Percentiles rank a stretch among this genome's conserved stretches.
phyloP scores from a whole-genome alignment of 2,797 vertebrate species.

The Pseudochirops cupreus region DNA sequence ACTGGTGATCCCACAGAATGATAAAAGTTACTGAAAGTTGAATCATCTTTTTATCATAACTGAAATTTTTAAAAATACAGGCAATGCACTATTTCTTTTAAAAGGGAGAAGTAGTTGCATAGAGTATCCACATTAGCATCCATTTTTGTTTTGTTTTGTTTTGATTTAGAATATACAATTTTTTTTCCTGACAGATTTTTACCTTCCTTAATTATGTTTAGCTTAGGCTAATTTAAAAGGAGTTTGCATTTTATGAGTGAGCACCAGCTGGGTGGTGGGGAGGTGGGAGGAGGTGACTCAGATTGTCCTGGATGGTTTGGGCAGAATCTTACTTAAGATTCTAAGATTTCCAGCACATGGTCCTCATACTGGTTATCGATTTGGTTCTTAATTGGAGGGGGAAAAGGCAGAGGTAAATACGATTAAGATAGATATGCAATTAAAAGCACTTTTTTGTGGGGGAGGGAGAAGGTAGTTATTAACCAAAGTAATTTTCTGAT shows the following conservation, averaged over 20 bases:
- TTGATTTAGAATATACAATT: not conserved
- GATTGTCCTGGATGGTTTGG: not conserved
- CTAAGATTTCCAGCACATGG: not conserved
- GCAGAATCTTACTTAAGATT: not conserved
- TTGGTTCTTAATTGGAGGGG: not conserved
- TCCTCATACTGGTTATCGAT: not conserved
- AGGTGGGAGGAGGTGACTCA: not conserved
- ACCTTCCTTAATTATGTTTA: not conserved
- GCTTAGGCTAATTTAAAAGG: not conserved
- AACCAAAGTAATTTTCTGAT: not conserved
- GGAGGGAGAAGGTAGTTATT: not conserved
- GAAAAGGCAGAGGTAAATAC: not conserved
- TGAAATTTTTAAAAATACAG: not conserved
- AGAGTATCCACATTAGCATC: not conserved
- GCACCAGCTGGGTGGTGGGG: not conserved
- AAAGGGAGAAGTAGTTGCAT: not conserved
- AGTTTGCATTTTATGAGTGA: not conserved
- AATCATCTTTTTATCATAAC: not conserved
- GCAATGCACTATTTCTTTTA: not conserved
- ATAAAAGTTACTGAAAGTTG: not conserved
- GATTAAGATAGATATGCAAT: not conserved
- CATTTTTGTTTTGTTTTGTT: constrained; percentile 2
- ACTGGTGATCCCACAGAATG: not conserved
- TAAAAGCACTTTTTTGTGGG: not conserved
- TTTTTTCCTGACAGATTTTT: constrained; percentile 8